These are phyloP conservation scores for Thera britannica DNA, from an alignment of 2,888 invertebrate species.

Conservation along the genomic window DNA sequence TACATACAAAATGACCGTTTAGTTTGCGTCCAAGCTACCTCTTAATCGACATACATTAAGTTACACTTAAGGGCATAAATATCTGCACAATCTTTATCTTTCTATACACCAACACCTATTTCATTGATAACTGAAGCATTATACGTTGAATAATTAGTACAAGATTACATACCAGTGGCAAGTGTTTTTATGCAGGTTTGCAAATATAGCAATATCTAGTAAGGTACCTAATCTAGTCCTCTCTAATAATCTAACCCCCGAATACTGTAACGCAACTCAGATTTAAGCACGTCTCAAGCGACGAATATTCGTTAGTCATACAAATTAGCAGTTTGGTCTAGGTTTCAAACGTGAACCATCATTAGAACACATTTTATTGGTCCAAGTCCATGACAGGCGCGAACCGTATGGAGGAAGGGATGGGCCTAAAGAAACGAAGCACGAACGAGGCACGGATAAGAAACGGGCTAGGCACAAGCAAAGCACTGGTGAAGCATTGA, in stretches of 20 bases:
- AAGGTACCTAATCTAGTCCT: neutral
- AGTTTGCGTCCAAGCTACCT: conserved; percentile 44
- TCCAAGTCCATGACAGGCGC: too few species aligned
- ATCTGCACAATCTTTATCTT: conserved; percentile 28
- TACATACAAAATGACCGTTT: conserved; percentile 31
- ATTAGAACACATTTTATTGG: too few species aligned
- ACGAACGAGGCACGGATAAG: neutral
- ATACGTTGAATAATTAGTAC: conserved; percentile 33
- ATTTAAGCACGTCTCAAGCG: too few species aligned
- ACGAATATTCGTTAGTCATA: too few species aligned
- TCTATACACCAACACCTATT: conserved; percentile 36
- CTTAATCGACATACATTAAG: conserved; percentile 63
- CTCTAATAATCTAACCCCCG: neutral
- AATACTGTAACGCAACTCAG: too few species aligned
- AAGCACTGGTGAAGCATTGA: neutral
- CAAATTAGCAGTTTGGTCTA: neutral
- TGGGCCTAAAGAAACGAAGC: too few species aligned
- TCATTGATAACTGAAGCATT: conserved; percentile 36
- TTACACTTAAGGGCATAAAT: conserved; percentile 30
- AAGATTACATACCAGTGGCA: conserved; percentile 34
- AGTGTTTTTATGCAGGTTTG: conserved; percentile 31
- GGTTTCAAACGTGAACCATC: too few species aligned
- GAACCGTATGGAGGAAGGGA: too few species aligned
- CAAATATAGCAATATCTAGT: conserved; percentile 2
- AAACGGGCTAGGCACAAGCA: neutral